These are phyloP conservation scores for Spodoptera picta DNA, from an alignment of 2,888 invertebrate genomes.

Conservation along the genomic window DNA sequence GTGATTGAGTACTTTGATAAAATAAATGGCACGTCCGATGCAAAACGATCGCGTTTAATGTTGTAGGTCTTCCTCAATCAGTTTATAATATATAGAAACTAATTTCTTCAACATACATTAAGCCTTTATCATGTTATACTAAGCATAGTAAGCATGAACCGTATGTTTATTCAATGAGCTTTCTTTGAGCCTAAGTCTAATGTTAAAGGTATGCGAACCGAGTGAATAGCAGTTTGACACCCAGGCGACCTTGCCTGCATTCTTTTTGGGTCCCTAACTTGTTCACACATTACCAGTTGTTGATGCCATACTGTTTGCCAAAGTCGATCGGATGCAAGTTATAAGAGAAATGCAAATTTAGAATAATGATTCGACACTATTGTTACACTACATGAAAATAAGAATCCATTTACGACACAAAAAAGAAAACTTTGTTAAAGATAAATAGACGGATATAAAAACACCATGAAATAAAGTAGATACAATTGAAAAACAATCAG, in stretches of 20 bases:
- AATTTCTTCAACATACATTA: no score
- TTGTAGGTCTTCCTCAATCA: no score
- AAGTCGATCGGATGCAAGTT: slow-evolving; percentile 30
- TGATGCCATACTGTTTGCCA: slow-evolving; percentile 54
- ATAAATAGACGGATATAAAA: not conserved
- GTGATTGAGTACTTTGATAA: no score
- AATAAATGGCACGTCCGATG: no score
- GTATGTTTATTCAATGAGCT: slow-evolving; percentile 35
- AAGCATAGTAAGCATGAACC: no score
- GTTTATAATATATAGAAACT: no score
- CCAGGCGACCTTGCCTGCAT: slow-evolving; percentile 68
- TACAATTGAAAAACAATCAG: no score
- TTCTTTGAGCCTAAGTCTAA: slow-evolving; percentile 36
- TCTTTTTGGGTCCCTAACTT: slow-evolving; percentile 66
- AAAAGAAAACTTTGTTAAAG: not conserved
- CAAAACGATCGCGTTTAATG: no score
- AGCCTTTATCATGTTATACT: no score
- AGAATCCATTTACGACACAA: no score
- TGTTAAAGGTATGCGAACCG: slow-evolving; percentile 42
- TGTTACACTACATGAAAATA: no score
- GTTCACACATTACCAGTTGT: slow-evolving; percentile 60
- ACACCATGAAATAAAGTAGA: not conserved
- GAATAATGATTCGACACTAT: not conserved
- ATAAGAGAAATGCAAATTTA: slow-evolving; percentile 4
- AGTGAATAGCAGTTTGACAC: slow-evolving; percentile 51